Evolutionary conservation across 2,113 vertebrate genomes (phyloP).

Genomic region (Scalopus aquaticus): DNA sequence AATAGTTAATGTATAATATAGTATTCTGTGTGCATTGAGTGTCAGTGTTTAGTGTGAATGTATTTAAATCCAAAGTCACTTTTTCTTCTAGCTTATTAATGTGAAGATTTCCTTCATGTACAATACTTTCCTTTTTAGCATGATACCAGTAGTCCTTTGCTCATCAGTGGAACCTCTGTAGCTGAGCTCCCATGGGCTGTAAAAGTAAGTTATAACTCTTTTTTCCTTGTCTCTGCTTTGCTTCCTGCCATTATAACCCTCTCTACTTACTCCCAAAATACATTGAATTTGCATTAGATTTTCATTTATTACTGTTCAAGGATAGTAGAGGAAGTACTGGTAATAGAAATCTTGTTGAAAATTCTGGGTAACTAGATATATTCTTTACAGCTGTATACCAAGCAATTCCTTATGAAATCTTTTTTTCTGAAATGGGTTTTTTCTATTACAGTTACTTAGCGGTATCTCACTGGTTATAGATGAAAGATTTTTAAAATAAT

Average conservation of each 20-base stretch:
- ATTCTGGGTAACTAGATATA: conserved; percentile 24
- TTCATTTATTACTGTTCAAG: not conserved
- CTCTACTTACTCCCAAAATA: not conserved
- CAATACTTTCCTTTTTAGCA: conserved; percentile 83
- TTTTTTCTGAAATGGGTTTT: not conserved
- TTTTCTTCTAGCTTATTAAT: conserved; percentile 40
- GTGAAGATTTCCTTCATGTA: not conserved
- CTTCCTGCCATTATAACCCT: not conserved
- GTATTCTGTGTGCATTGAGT: not conserved
- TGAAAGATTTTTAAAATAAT: not conserved
- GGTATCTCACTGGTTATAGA: not conserved
- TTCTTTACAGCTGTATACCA: conserved; percentile 5
- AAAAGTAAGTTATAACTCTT: conserved; percentile 87
- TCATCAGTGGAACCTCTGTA: conserved; percentile 84
- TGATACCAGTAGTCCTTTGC: conserved; percentile 92
- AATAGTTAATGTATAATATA: not conserved
- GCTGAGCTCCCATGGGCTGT: conserved; percentile 93
- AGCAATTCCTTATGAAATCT: not conserved
- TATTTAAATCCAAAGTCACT: conserved; percentile 22
- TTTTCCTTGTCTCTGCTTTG: not conserved
- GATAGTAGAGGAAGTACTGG: not conserved
- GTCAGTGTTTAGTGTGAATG: not conserved
- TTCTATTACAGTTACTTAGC: conserved; percentile 32
- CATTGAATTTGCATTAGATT: not conserved
- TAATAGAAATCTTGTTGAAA: conserved; percentile 29